Conservation (phyloP, 2,113 vertebrate species). For the Pterocles burchelli region DNA sequence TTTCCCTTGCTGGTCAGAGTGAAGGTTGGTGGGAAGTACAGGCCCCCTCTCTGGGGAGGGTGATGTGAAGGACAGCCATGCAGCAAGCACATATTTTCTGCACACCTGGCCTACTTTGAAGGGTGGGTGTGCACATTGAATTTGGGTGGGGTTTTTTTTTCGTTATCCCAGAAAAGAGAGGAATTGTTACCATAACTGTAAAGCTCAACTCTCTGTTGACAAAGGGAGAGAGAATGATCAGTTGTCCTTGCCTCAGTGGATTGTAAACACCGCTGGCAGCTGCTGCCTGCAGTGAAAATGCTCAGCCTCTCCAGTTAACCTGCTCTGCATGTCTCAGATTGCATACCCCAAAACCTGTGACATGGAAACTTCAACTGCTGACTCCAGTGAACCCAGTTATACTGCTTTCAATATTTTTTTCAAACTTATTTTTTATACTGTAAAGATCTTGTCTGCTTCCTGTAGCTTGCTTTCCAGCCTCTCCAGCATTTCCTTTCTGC, state of each 20-base stretch:
- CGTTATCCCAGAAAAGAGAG: background rate
- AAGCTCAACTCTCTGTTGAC: background rate
- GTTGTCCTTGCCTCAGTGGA: background rate
- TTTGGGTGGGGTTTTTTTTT: background rate
- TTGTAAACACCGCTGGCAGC: background rate
- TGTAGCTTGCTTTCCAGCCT: background rate
- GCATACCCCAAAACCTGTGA: background rate
- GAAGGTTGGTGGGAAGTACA: background rate
- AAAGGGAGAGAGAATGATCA: background rate
- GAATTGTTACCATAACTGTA: background rate
- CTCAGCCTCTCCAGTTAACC: fast-evolving
- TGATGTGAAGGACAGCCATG: background rate
- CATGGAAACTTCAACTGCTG: background rate
- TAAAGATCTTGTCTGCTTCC: background rate
- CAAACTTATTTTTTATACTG: background rate
- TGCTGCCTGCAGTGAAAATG: background rate
- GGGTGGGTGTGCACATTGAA: fast-evolving
- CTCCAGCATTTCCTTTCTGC: background rate
- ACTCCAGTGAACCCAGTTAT: background rate
- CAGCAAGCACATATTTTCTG: fast-evolving
- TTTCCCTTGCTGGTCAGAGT: background rate
- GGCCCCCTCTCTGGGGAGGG: fast-evolving
- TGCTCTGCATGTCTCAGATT: background rate
- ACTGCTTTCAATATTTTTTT: background rate
- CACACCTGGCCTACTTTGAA: background rate